These are phyloP conservation scores for Pangasius mekongensis DNA, from an alignment of 2,797 vertebrate species.

Conservation along the genomic window DNA sequence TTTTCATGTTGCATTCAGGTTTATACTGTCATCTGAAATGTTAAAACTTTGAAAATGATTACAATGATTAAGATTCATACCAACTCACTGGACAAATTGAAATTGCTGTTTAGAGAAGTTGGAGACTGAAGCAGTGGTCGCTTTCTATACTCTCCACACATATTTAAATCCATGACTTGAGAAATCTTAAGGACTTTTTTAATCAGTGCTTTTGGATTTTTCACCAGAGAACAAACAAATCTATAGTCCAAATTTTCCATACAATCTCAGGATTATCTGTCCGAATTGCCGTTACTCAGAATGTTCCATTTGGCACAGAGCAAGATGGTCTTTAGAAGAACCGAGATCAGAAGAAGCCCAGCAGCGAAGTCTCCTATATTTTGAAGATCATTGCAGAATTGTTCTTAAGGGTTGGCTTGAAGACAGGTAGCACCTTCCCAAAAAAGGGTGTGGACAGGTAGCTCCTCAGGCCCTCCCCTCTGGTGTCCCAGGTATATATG, in stretches of 20 bases:
- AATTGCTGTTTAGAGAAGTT: background rate
- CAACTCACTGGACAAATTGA: background rate
- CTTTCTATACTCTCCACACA: background rate
- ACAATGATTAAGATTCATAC: background rate
- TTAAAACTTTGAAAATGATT: background rate
- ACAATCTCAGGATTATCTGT: background rate
- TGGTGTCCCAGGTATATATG: slow-evolving; percentile 89
- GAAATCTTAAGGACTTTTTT: background rate
- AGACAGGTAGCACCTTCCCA: slow-evolving; percentile 60
- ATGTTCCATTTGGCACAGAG: background rate
- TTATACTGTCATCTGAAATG: background rate
- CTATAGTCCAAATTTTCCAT: background rate
- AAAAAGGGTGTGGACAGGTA: slow-evolving; percentile 89
- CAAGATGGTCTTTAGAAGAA: background rate
- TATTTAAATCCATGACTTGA: background rate
- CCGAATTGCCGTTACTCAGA: background rate
- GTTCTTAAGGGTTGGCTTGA: slow-evolving; percentile 56
- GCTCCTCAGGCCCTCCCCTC: slow-evolving; percentile 84
- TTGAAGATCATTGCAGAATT: slow-evolving; percentile 53
- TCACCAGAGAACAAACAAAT: background rate
- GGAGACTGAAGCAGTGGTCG: background rate
- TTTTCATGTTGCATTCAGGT: background rate
- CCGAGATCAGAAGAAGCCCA: background rate
- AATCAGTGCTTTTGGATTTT: background rate
- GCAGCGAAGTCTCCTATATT: slow-evolving; percentile 21